A percentile compares a stretch with the other conserved stretches of the same genome.
These are phyloP conservation scores for Peromyscus nudipes DNA, from an alignment of 2,797 vertebrate genomes.

Conservation along the genomic window DNA sequence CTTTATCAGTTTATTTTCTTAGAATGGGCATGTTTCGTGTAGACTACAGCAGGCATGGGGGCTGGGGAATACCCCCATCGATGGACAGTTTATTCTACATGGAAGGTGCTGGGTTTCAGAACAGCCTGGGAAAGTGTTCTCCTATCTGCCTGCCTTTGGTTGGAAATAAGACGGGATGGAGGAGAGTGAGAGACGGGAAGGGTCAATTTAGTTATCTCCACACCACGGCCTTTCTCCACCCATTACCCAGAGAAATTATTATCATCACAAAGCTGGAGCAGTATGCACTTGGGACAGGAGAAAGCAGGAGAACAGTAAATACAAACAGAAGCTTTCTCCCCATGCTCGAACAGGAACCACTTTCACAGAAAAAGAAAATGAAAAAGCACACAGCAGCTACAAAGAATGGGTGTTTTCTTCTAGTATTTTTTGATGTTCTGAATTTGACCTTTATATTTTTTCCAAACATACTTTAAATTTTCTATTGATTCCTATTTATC, in stretches of 20 bases:
- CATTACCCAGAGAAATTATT: slow-evolving; percentile 10
- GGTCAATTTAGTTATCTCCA: not conserved
- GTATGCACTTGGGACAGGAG: not conserved
- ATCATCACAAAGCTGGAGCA: not conserved
- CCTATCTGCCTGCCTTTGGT: not conserved
- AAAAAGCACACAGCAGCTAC: not conserved
- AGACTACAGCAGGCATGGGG: not conserved
- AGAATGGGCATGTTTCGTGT: not conserved
- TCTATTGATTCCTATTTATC: not conserved
- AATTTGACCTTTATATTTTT: slow-evolving; percentile 2
- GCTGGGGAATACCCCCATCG: not conserved
- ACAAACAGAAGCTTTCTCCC: not conserved
- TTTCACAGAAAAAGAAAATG: not conserved
- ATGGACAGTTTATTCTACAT: not conserved
- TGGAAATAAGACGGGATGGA: not conserved
- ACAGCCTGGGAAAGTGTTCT: not conserved
- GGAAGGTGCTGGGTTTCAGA: not conserved
- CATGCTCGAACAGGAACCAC: not conserved
- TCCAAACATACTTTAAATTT: not conserved
- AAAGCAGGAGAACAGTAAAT: not conserved
- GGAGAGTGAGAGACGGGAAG: not conserved
- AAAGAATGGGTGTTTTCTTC: not conserved
- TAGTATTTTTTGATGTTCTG: not conserved
- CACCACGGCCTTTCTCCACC: not conserved
- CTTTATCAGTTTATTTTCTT: not conserved